phyloP scores from a whole-genome alignment of 2,797 vertebrate species.

The Rhinogobio ventralis region DNA sequence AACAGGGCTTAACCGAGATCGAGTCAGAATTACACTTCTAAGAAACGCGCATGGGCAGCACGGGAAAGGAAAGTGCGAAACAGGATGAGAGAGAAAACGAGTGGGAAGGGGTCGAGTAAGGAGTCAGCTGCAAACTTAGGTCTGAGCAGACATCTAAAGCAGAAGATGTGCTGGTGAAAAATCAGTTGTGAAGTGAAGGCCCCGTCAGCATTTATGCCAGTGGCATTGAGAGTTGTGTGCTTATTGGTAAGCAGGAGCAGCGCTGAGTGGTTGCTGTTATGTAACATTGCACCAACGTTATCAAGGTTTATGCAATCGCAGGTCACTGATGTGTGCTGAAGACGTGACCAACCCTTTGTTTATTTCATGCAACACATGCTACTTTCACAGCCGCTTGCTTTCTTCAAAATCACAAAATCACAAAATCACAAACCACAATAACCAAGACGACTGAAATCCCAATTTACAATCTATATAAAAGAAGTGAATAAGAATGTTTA shows the following conservation, averaged over 20 bases:
- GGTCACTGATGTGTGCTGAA: slow-evolving; percentile 44
- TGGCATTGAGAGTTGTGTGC: slow-evolving; percentile 34
- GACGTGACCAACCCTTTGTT: slow-evolving; percentile 12
- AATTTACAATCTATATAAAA: neutral
- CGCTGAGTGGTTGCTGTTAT: slow-evolving; percentile 32
- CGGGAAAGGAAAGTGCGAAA: neutral
- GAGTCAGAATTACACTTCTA: slow-evolving; percentile 1
- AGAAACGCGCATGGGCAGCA: neutral
- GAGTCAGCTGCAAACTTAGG: slow-evolving; percentile 8
- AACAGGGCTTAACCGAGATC: neutral
- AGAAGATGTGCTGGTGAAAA: neutral
- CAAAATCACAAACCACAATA: too few relatives aligned
- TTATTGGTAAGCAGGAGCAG: slow-evolving; percentile 42
- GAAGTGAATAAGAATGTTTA: neutral
- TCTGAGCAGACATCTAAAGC: slow-evolving; percentile 17
- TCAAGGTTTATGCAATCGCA: slow-evolving; percentile 34
- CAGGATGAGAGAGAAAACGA: neutral
- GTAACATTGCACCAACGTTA: slow-evolving; percentile 44
- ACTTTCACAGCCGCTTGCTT: neutral
- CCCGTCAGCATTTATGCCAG: slow-evolving; percentile 43
- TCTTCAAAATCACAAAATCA: too few relatives aligned
- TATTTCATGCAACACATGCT: neutral
- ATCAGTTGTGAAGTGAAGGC: slow-evolving; percentile 10
- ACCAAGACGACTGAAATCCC: neutral
- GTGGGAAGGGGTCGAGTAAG: neutral